Evolutionary conservation across 2,797 vertebrate genomes (phyloP).

Genomic region (Loriculus beryllinus): DNA sequence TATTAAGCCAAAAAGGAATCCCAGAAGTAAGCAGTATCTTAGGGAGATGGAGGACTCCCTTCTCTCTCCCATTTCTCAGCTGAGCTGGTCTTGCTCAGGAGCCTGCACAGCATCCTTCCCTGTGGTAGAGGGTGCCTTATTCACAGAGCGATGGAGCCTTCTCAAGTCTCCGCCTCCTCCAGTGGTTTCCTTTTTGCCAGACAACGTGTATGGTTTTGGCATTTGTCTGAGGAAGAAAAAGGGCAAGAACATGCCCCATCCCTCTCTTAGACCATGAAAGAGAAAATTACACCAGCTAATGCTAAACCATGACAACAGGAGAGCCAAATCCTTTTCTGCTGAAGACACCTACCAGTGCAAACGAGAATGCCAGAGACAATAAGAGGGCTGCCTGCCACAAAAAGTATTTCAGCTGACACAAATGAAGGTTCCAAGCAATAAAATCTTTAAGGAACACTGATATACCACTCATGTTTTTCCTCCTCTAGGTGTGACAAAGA

Average conservation of each 20-base stretch:
- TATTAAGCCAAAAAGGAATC: neutral
- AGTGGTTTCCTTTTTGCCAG: neutral
- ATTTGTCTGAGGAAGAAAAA: neutral
- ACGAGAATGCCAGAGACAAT: accelerated
- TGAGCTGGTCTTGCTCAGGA: neutral
- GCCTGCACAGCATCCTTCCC: neutral
- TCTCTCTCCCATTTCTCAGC: neutral
- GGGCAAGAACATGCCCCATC: accelerated
- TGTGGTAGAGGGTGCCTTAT: accelerated
- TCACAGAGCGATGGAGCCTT: accelerated
- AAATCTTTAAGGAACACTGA: neutral
- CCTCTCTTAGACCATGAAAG: too few species aligned
- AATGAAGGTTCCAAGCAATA: neutral
- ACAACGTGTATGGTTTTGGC: accelerated
- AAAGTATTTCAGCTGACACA: neutral
- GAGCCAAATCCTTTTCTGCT: neutral
- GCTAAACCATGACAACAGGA: neutral
- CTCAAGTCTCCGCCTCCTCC: neutral
- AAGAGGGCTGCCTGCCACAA: neutral
- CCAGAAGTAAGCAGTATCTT: neutral
- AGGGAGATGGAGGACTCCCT: neutral
- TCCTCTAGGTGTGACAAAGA: neutral
- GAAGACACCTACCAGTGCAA: too few species aligned
- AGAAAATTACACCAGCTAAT: neutral
- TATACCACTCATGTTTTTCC: neutral